A percentile compares a stretch with the other conserved stretches of the same genome.
Evolutionary conservation across 2,797 vertebrate genomes (phyloP).

Genomic region (Discoglossus pictus): DNA sequence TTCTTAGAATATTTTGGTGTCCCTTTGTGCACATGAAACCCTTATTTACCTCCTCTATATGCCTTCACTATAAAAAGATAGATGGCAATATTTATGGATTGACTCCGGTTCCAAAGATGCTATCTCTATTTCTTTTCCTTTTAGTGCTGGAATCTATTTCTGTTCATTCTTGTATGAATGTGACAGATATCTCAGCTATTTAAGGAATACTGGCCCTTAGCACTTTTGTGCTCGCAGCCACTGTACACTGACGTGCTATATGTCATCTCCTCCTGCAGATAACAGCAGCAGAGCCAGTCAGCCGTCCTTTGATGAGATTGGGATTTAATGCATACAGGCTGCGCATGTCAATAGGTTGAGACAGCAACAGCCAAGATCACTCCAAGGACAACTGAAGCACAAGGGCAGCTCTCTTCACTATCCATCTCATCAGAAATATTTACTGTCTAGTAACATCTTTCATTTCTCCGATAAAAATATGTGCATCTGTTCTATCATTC

Average conservation of each 20-base stretch:
- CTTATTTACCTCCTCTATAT: too few species aligned
- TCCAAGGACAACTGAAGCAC: constrained; percentile 22
- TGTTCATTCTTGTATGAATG: constrained; percentile 4
- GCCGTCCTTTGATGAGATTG: constrained; percentile 11
- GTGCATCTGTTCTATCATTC: too few species aligned
- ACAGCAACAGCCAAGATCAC: constrained; percentile 15
- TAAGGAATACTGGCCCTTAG: constrained; percentile 27
- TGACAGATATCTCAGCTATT: constrained; percentile 39
- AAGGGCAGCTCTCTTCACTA: too few species aligned
- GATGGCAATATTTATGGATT: too few species aligned
- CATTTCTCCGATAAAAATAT: too few species aligned
- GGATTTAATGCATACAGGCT: constrained; percentile 24
- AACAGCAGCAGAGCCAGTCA: constrained; percentile 17
- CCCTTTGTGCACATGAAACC: too few species aligned
- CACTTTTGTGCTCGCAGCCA: constrained; percentile 24
- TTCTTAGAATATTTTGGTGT: too few species aligned
- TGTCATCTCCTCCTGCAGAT: constrained; percentile 27
- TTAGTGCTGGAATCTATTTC: constrained; percentile 4
- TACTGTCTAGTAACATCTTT: too few species aligned
- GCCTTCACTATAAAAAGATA: too few species aligned
- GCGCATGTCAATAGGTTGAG: constrained; percentile 40
- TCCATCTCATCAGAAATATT: too few species aligned
- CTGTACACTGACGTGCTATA: constrained; percentile 12
- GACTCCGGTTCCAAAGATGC: too few species aligned
- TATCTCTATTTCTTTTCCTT: too few species aligned